phyloP scores from a whole-genome alignment of 2,113 vertebrate genomes.

The Lucifuga dentata region DNA sequence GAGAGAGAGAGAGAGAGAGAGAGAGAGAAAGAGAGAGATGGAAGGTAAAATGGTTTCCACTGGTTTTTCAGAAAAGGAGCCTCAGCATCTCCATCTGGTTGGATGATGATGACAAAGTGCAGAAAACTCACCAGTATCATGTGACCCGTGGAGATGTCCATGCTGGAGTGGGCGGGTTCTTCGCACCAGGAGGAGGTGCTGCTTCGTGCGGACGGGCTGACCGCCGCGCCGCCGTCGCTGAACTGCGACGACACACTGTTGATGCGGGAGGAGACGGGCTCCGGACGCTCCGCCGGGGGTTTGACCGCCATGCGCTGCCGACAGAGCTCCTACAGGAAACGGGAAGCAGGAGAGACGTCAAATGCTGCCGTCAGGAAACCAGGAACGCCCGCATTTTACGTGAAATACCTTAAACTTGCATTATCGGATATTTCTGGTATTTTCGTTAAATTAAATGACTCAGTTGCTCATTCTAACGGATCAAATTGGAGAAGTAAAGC shows the following conservation, averaged over 20 bases:
- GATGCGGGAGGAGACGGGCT: conserved; percentile 87
- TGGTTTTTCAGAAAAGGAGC: neutral
- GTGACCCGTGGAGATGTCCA: conserved; percentile 99
- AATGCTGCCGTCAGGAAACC: too few species aligned
- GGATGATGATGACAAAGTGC: neutral
- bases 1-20: conserved; percentile 20
- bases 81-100: too few species aligned
- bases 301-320: conserved; percentile 95
- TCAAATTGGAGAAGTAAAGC: too few species aligned
- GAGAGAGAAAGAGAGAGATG: conserved; percentile 6
- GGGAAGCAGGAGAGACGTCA: conserved; percentile 2
- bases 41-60: neutral
- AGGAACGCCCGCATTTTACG: too few species aligned
- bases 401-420: too few species aligned
- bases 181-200: conserved; percentile 96
- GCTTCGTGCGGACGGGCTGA: conserved; percentile 91
- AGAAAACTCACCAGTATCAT: conserved; percentile 91
- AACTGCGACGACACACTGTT: conserved; percentile 95
- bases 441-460: too few species aligned
- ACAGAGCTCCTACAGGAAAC: conserved; percentile 89
- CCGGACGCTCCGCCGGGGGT: conserved; percentile 82
- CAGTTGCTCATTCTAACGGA: too few species aligned
- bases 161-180: conserved; percentile 92
- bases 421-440: too few species aligned
- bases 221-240: conserved; percentile 89